Evolutionary conservation across 1,140 invertebrate species (phyloP).

Genomic region (Rhynchophorus ferrugineus): DNA sequence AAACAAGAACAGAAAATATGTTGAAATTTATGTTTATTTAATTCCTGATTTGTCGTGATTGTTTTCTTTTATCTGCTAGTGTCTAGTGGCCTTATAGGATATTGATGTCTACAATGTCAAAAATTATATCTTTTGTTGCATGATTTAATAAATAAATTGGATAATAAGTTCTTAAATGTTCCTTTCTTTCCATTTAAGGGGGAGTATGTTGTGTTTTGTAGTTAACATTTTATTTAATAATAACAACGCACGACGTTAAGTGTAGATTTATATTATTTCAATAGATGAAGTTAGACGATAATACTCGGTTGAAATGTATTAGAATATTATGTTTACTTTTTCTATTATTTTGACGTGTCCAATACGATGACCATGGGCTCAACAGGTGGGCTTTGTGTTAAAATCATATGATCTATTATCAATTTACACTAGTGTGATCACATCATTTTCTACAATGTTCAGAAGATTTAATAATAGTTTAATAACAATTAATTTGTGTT

Average conservation of each 20-base stretch:
- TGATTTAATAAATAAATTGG: constrained; percentile 22
- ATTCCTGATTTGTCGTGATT: constrained; percentile 5
- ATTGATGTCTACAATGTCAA: constrained; percentile 6
- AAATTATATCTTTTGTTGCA: constrained; percentile 10
- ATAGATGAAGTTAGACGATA: not conserved
- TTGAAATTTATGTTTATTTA: constrained; percentile 13
- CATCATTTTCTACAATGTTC: too few relatives aligned
- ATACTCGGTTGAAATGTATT: not conserved
- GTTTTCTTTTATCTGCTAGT: not conserved
- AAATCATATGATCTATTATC: constrained; percentile 9
- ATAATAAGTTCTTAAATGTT: constrained; percentile 17
- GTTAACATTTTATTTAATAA: constrained; percentile 2
- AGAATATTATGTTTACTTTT: constrained; percentile 2
- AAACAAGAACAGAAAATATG: constrained; percentile 10
- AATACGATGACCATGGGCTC: constrained; percentile 1
- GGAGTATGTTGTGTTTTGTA: constrained; percentile 17
- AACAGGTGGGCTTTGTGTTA: constrained; percentile 15
- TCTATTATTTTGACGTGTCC: constrained; percentile 5
- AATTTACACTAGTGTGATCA: too few relatives aligned
- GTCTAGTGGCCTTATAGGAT: constrained; percentile 5
- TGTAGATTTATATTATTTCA: not conserved
- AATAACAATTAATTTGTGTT: too few relatives aligned
- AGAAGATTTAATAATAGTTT: too few relatives aligned
- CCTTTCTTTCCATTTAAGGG: constrained; percentile 14
- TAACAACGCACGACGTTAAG: not conserved